Percentiles rank a stretch among this genome's conserved stretches.
Conservation (phyloP, 2,888 invertebrate genomes). For the Cephus pulcher region DNA sequence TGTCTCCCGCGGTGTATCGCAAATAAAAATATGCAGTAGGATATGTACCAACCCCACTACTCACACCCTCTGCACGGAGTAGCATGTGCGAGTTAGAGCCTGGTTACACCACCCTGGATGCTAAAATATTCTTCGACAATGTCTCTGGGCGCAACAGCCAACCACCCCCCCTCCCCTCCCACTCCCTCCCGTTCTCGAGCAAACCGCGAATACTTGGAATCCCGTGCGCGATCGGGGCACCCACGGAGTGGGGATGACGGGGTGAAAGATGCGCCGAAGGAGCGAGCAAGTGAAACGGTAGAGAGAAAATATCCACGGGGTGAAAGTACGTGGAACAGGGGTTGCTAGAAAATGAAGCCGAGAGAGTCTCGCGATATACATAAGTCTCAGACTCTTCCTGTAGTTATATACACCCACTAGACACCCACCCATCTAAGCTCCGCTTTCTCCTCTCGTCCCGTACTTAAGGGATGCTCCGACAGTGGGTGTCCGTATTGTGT, state of each 20-base stretch:
- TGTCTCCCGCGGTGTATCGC: neutral
- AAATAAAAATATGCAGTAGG: conserved; percentile 23
- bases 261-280: neutral
- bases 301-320: neutral
- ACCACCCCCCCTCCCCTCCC: neutral
- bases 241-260: neutral
- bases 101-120: conserved; percentile 10
- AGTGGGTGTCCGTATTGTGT: neutral
- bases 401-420: neutral
- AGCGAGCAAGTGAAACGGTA: neutral
- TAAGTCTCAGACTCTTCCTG: neutral
- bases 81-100: conserved; percentile 43
- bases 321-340: neutral
- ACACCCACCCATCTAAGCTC: neutral
- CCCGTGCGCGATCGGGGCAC: neutral
- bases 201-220: neutral
- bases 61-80: conserved; percentile 13
- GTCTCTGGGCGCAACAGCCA: conserved; percentile 7
- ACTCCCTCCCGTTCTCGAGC: neutral
- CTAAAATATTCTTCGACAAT: conserved; percentile 37
- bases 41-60: neutral
- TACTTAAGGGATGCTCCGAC: neutral
- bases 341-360: neutral
- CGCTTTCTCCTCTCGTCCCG: neutral
- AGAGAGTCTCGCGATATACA: neutral